Base-by-base conservation (phyloP, 2,113 vertebrate species). In the Corythoichthys intestinalis region DNA sequence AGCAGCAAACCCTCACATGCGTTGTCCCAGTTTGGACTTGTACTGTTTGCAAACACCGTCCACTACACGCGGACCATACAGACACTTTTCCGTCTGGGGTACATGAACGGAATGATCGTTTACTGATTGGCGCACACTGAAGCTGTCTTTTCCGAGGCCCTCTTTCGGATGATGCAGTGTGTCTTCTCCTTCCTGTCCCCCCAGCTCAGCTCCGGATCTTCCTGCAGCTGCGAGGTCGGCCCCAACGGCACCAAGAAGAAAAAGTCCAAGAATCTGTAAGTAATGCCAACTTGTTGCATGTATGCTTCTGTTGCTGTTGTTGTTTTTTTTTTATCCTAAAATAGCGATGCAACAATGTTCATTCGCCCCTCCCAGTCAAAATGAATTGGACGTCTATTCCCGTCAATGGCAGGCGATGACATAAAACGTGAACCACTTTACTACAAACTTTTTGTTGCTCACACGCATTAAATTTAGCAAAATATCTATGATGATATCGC, bases 181-280 rank as follows among this genome's bases (percentile, higher is more conserved):
- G 76, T 91, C 54, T 77, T 91, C 87, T 83, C 83, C 64, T 86
- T 89, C 79, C 80, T 93, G 69, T 91, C 73, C 87, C 87, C 65
- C 4, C 91, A 96, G 95, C 92, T 95, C 84, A 95, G 94, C 0
- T 88, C 86, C 0, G 91, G 94, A 72, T 74, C 93, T 0, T 91
- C 94, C 52, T 91, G 93, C 64, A 92, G 90, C 78, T 94, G 93
- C 58, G 94, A 96, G 0, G 91, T 93, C 14, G 77, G 92, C 0
- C 81, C 88, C 2, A 91, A 92, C 62, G 92, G 92, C 44, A 88
- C 85, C 76, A 93, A 80, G 92, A 95, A 97, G 91, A 95, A 94
- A 84, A 94, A 88, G 76, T 90, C 94, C 92, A 96, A 94, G 90
- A 98, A 92, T 85, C 88, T 98, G 96, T 98, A 89, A 90, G 96